Evolutionary conservation across 2,113 vertebrate genomes (phyloP), one percentile per base, ranked within the genome.

Genomic region (Otus sunia): DNA sequence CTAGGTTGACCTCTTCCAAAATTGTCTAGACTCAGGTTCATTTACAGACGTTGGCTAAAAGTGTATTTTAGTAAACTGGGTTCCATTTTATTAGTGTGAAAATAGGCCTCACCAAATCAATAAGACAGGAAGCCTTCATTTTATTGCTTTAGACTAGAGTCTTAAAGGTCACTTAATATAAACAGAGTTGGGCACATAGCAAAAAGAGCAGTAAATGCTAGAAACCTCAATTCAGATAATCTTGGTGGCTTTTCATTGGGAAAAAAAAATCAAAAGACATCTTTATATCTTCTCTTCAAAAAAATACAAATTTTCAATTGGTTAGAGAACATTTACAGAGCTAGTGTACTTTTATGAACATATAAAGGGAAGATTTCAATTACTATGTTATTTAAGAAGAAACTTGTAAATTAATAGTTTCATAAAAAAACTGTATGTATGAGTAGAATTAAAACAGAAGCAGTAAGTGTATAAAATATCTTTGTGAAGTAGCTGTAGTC

Each of bases 81-180:
- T 95, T 98, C 97, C 89, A 97, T 98, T 98, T 98, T 98, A 98
- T 98, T 98, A 98, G 96, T 94, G 96, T 96, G 97, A 97, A 98
- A 96, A 96, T 97, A 96, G 94, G 96, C 66, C 85, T 96, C 89
- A 83, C 78, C 92, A 95, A 97, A 98, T 99, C 97, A 96, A 98
- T 98, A 98, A 94, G 58, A 97, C 91, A 97, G 92, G 97, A 98
- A 98, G 88, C 93, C 97, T 98, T 98, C 89, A 95, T 98, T 97
- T 98, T 98, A 97, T 98, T 98, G 96, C 95, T 97, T 97, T 94
- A 96, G 93, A 98, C 82, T 86, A 91, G 77, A 88, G 86, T 95
- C 95, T 96, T 92, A 97, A 96, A 97, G 97, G 98, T 97, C 98
- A 98, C 81, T 94, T 95, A 85, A 95, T 89, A 98, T 98, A 97